These are phyloP conservation scores for Eublepharis macularius DNA, from an alignment of 2,113 vertebrate genomes.

Conservation along the genomic window DNA sequence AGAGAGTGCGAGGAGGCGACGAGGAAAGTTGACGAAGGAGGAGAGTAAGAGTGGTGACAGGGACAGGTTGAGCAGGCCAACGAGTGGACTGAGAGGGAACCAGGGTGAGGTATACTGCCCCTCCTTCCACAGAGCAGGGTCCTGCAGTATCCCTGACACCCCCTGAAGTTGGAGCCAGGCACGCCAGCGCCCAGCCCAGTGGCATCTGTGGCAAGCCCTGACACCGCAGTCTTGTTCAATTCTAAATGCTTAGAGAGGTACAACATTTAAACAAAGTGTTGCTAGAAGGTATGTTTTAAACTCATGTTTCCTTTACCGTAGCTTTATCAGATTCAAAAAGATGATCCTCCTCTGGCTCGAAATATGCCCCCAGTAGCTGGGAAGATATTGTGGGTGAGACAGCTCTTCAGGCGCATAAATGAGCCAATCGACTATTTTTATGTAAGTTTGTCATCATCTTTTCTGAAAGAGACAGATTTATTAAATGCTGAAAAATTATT, in stretches of 20 bases:
- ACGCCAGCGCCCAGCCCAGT: too few species aligned
- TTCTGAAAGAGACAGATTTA: background rate
- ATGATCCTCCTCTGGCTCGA: constrained; percentile 78
- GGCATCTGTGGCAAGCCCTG: too few species aligned
- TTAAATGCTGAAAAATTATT: constrained; percentile 2
- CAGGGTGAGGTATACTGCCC: too few species aligned
- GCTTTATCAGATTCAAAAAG: constrained; percentile 77
- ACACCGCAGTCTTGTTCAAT: background rate
- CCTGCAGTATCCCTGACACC: too few species aligned
- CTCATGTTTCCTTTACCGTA: constrained; percentile 41
- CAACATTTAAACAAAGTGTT: background rate
- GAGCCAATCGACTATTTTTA: constrained; percentile 83
- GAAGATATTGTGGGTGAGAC: constrained; percentile 82
- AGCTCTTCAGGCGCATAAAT: constrained; percentile 81
- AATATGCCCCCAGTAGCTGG: constrained; percentile 84
- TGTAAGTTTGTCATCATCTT: constrained; percentile 64
- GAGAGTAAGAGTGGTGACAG: too few species aligned
- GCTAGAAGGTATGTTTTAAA: background rate
- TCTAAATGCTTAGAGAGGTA: background rate
- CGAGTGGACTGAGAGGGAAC: too few species aligned
- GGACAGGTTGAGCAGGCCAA: too few species aligned
- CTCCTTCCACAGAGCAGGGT: too few species aligned
- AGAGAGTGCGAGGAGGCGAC: too few species aligned
- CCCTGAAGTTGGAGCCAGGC: too few species aligned
- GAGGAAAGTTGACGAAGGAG: too few species aligned